Conservation (phyloP, 2,888 invertebrate species). For the Ophioninae sp. region DNA sequence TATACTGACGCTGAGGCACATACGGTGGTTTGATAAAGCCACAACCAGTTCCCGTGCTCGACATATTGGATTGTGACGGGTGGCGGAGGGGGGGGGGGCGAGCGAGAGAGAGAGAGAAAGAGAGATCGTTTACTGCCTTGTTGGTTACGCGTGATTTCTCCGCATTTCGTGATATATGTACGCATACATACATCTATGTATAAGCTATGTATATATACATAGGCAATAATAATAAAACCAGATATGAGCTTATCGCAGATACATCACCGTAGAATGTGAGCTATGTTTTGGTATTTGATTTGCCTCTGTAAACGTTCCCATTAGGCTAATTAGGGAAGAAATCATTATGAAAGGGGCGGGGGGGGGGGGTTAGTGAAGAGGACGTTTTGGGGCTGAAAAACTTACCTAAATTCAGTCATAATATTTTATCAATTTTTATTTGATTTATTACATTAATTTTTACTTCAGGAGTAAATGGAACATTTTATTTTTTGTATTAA, state of each 20-base stretch:
- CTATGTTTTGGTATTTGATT: conserved; percentile 53
- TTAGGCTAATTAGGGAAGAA: neutral
- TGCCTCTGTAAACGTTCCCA: conserved; percentile 28
- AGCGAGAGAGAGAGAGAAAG: neutral
- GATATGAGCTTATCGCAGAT: conserved; percentile 26
- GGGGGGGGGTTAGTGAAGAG: neutral
- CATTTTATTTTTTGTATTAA: no score
- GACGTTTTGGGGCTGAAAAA: neutral
- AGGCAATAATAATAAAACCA: neutral
- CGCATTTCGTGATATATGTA: conserved; percentile 33
- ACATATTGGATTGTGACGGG: conserved; percentile 37
- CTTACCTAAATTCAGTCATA: neutral
- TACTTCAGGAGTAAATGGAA: no score
- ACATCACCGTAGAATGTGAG: conserved; percentile 41
- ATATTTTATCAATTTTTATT: neutral
- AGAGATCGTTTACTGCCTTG: conserved; percentile 56
- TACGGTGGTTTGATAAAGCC: conserved; percentile 55
- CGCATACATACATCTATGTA: neutral
- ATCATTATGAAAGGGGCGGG: neutral
- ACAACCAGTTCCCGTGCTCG: conserved; percentile 52
- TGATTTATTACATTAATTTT: no score
- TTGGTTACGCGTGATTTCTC: conserved; percentile 50
- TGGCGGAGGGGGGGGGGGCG: conserved; percentile 7
- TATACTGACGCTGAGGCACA: neutral
- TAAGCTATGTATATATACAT: neutral